Evolutionary conservation across 1,140 invertebrate genomes (phyloP), one percentile per base, ranked within the genome.

Genomic region (Lepidurus arcticus): DNA sequence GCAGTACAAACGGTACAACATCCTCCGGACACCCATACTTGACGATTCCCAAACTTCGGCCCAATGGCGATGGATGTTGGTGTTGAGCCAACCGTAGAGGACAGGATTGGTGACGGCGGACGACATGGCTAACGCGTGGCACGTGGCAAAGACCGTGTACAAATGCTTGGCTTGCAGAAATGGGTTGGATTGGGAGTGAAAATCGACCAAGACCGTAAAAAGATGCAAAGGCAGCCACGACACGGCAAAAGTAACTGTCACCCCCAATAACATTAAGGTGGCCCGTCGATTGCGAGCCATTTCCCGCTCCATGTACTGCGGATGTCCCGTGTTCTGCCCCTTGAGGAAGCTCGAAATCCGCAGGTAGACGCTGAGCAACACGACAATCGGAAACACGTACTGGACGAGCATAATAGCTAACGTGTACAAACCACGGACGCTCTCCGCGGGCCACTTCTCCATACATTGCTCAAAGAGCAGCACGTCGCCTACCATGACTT

Each of bases 71-170:
- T 65, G 53, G 13, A 65, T 65, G 80, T 87, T 87, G 5, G 86
- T 86, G 81, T 89, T 88, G 75, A 88, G 83, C 85, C 87, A 88
- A 1, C 88, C 88, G 82, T 89, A 89, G 73, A 89, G 83, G 47
- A 89, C 82, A 7, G 87, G 87, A 82, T 89, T 89, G 74, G 85
- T 87, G 42, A 85, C 84, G 2, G 88, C 85, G 0, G 88, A 88
- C 16, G 85, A 86, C 88, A 89, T 87, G 9, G 88, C 88, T 21
- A 88, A 82, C 1, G 88, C 82, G 79, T 89, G 87, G 78, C 87
- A 89, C 8, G 87, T 81, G 7, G 88, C 88, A 80, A 88, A 89
- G 1, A 85, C 83, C 26, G 87, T 82, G 81, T 86, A 87, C 47
- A 65, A 65, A 65, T 65, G 53, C 13, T 65, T 65, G 53, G 53